phyloP scores from a whole-genome alignment of 30 jellyfish, hydroid and myxozoan species.

The Hydractinia symbiolongicarpus region DNA sequence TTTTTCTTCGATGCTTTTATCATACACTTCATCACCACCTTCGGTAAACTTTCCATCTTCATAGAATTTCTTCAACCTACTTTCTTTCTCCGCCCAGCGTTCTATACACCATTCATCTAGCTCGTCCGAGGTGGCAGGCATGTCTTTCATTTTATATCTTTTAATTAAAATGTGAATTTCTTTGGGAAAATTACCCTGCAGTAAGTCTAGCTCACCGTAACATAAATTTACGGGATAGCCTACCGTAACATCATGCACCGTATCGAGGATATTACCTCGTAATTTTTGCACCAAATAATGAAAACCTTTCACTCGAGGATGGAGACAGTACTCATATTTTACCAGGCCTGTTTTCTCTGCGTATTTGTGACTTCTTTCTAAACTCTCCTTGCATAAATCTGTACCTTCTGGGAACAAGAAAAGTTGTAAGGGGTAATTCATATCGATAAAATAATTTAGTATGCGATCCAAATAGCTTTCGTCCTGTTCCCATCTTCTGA shows the following conservation, averaged over 20 bases:
- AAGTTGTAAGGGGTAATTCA: constrained; percentile 69
- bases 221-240: constrained; percentile 80
- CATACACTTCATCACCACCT: not conserved
- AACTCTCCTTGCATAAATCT: constrained; percentile 53
- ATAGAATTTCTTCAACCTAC: constrained; percentile 60
- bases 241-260: constrained; percentile 85
- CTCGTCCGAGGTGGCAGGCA: constrained; percentile 70
- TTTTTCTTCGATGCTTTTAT: not conserved
- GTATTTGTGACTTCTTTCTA: constrained; percentile 55
- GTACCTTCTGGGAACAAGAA: constrained; percentile 94
- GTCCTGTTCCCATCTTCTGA: constrained; percentile 88
- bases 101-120: constrained; percentile 87
- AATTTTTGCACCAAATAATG: constrained; percentile 62
- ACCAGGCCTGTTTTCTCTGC: constrained; percentile 70
- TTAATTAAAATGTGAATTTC: constrained; percentile 74
- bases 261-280: constrained; percentile 50
- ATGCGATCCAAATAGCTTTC: constrained; percentile 48
- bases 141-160: constrained; percentile 43
- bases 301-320: constrained; percentile 88
- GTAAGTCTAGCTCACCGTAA: constrained; percentile 72
- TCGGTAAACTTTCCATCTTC: constrained; percentile 61
- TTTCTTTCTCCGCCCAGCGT: constrained; percentile 85
- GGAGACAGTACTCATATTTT: constrained; percentile 54
- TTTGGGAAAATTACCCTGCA: constrained; percentile 75
- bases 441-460: constrained; percentile 63